A percentile compares a stretch with the other conserved stretches of the same genome.
phyloP scores from a whole-genome alignment of 2,113 vertebrate species.

The Heptranchias perlo region DNA sequence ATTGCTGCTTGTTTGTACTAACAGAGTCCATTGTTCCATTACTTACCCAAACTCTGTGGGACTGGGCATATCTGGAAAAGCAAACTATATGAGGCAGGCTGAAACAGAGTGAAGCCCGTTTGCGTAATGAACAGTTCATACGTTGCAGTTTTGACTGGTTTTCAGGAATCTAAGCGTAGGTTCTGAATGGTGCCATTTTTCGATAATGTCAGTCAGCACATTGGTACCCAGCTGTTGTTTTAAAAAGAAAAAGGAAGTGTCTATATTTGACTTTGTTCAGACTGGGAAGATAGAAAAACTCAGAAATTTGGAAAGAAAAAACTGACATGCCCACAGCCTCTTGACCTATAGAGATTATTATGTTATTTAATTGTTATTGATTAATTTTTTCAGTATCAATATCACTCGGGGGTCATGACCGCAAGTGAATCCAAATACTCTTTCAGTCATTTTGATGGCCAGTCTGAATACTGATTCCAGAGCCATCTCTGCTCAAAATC shows the following conservation, averaged over 20 bases:
- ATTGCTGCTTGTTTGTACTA: neutral
- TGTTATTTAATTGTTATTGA: neutral
- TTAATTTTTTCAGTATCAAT: neutral
- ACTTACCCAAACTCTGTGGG: neutral
- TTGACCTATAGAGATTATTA: neutral
- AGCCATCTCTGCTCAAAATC: neutral
- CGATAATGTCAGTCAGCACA: neutral
- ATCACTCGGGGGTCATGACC: neutral
- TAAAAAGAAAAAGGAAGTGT: neutral
- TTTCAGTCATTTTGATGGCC: neutral
- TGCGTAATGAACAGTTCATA: neutral
- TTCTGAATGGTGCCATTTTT: neutral
- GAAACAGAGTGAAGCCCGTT: neutral
- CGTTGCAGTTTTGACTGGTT: neutral
- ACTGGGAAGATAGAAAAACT: neutral
- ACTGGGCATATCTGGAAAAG: neutral
- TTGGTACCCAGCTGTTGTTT: neutral
- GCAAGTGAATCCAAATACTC: neutral
- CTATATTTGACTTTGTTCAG: neutral
- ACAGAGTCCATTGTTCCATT: neutral
- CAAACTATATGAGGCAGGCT: neutral
- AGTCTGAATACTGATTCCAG: neutral
- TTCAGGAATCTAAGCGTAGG: neutral
- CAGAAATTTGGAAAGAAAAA: neutral
- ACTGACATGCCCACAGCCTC: neutral